Evolutionary conservation across 2,113 vertebrate genomes (phyloP).

Genomic region (Todiramphus chloris): DNA sequence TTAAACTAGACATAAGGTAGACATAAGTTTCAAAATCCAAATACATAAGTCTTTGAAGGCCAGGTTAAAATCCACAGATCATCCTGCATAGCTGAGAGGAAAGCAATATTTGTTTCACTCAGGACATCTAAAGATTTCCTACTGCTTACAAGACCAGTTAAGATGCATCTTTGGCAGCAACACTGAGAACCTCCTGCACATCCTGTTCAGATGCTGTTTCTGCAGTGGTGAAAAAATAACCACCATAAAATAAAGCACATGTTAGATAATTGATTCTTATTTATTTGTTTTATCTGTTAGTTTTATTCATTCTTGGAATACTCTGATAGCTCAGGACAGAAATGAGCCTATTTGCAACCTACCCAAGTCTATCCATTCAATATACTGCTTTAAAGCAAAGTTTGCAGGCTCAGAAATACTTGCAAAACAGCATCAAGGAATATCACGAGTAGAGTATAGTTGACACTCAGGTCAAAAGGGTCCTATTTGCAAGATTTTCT

Average conservation of each 20-base stretch:
- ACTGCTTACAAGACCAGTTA: not conserved
- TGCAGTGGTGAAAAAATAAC: not conserved
- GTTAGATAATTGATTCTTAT: not conserved
- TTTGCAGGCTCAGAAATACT: not conserved
- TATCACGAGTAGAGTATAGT: rapidly evolving
- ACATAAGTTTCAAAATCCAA: not conserved
- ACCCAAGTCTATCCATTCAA: not conserved
- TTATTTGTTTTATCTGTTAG: not conserved
- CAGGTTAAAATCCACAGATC: not conserved
- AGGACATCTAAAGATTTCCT: not conserved
- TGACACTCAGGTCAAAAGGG: not conserved
- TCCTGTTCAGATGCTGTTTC: not conserved
- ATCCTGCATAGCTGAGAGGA: not conserved
- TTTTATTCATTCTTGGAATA: not conserved
- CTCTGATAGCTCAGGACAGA: not conserved
- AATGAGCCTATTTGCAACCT: not conserved
- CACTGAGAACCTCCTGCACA: not conserved
- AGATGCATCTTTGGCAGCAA: not conserved
- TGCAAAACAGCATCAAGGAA: not conserved
- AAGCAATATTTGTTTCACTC: not conserved
- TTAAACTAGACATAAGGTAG: not conserved
- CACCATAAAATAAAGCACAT: not conserved
- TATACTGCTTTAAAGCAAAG: not conserved
- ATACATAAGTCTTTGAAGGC: not conserved
- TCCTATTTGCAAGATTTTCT: not conserved